phyloP scores from a whole-genome alignment of 2,113 vertebrate species.

The Leptobrachium ailaonicum region DNA sequence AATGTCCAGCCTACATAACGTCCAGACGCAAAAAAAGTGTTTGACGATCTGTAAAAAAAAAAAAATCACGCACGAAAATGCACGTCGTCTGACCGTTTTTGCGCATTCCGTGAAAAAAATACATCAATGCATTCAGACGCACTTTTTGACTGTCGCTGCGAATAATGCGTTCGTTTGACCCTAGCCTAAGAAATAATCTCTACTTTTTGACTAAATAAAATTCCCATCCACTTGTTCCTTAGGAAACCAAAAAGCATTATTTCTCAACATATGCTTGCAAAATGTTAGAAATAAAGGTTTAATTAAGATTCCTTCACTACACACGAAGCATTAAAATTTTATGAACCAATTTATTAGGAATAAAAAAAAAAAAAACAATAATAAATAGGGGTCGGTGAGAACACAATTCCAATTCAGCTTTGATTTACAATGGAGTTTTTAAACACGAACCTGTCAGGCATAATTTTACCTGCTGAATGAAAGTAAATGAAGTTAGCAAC shows the following conservation, averaged over 20 bases:
- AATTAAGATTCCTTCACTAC: conserved; percentile 44
- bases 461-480: conserved; percentile 40
- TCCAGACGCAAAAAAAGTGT: too few relatives aligned
- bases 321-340: conserved; percentile 41
- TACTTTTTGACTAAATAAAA: not conserved
- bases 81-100: too few relatives aligned
- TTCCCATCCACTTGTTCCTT: not conserved
- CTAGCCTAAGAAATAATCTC: too few relatives aligned
- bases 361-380: not conserved
- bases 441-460: conserved; percentile 42
- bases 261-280: conserved; percentile 45
- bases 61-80: too few relatives aligned
- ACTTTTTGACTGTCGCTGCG: too few relatives aligned
- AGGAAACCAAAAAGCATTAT: not conserved
- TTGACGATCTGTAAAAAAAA: too few relatives aligned
- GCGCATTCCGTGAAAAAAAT: too few relatives aligned
- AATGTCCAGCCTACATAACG: too few relatives aligned
- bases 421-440: conserved; percentile 43
- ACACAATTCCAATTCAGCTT: conserved; percentile 14
- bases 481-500: conserved; percentile 47
- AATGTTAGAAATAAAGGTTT: conserved; percentile 46
- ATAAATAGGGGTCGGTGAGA: not conserved
- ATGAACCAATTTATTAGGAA: conserved; percentile 40
- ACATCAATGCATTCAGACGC: too few relatives aligned
- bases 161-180: too few relatives aligned